A percentile compares a stretch with the other conserved stretches of the same genome.
These are phyloP conservation scores for Morpho helenor DNA, from an alignment of 2,888 invertebrate species.

Conservation along the genomic window DNA sequence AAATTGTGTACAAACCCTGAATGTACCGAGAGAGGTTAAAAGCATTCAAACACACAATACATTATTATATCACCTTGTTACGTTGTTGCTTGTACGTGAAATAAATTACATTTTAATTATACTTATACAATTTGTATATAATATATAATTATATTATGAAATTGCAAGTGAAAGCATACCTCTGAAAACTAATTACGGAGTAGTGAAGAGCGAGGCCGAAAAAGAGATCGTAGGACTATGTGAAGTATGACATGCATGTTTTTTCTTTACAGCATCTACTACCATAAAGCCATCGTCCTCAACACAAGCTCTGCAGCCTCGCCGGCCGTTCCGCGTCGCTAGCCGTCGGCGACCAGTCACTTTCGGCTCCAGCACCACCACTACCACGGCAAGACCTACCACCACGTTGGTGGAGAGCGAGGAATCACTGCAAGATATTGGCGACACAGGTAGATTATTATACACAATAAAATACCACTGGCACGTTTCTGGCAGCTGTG, in stretches of 20 bases:
- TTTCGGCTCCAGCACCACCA: constrained; percentile 30
- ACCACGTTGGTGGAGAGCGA: constrained; percentile 45
- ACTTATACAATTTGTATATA: too few species aligned
- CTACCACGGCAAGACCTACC: constrained; percentile 37
- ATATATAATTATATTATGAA: too few species aligned
- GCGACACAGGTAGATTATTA: constrained; percentile 49
- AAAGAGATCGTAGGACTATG: too few species aligned
- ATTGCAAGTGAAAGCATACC: too few species aligned
- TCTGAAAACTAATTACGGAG: too few species aligned
- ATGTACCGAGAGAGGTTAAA: constrained; percentile 12
- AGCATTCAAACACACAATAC: constrained; percentile 6
- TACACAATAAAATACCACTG: background rate
- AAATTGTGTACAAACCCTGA: background rate
- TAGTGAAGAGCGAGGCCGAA: too few species aligned
- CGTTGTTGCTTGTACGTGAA: too few species aligned
- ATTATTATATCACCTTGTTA: constrained; percentile 3
- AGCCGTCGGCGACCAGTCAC: constrained; percentile 47
- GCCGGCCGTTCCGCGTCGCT: constrained; percentile 56
- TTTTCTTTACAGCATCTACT: constrained; percentile 24
- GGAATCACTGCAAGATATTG: constrained; percentile 57
- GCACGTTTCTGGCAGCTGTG: too few species aligned
- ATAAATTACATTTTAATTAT: too few species aligned
- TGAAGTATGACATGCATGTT: too few species aligned
- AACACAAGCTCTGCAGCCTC: constrained; percentile 31
- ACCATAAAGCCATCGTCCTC: constrained; percentile 30